Evolutionary conservation across 2,113 vertebrate species (phyloP), one percentile per base, ranked within the genome.

Genomic region (Canis aureus): DNA sequence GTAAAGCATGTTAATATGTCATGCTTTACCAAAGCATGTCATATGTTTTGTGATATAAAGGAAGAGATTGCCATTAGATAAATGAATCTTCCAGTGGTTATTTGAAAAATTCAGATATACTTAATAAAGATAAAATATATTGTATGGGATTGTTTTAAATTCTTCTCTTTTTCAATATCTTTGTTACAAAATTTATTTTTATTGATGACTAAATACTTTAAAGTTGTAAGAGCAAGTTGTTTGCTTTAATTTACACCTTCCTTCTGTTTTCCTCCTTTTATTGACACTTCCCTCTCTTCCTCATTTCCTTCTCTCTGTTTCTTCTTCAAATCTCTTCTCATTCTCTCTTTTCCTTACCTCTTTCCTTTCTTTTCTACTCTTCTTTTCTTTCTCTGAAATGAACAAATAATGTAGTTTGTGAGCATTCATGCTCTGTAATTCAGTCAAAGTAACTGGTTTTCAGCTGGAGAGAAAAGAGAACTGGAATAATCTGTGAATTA

Each of bases 281-380:
- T 29, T 15, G 3, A 5, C 9, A 5, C 5, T 22, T 57, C 7
- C 16, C 23, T 27, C 13, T 16, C 10, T 19, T 76, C 4, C 20
- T 5, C 12, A 4, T 6, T 38, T n/a, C 35, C 20, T 11, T 38
- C 12, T 19, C 3, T 15, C 23, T 3, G 5, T 22, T 9, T 1
- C 12, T 49, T 32, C 17, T n/a, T 81, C 10, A 16, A 3, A 9
- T 9, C 23, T 17, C 67, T 5, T 11, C 8, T 25, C 12, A n/a
- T 25, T 2, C 9, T 1, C 13, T 74, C n/a, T 17, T 7, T 22
- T 22, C 10, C 8, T 32, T 8, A 20, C 2, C 38, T 20, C 11
- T 22, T 49, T 35, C 49, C 43, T 71, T 35, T 38, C 27, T 53
- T 32, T 53, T 11, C 23, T 5, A 17, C 1, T 29, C 29, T 35